Evolutionary conservation across 2,888 invertebrate genomes (phyloP).

Genomic region (Tinea trinotella): DNA sequence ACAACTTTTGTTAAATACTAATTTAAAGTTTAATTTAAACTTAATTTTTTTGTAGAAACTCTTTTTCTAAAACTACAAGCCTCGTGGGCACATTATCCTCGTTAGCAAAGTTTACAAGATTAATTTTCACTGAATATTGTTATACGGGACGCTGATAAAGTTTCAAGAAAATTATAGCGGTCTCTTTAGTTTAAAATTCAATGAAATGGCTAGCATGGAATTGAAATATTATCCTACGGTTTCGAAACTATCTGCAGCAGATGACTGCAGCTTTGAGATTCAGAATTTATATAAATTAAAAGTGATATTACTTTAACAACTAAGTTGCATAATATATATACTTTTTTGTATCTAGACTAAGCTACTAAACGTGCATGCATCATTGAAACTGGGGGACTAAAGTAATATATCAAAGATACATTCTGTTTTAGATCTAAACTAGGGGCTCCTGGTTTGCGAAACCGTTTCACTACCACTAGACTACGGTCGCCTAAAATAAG

Average conservation of each 20-base stretch:
- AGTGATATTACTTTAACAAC: too few relatives aligned
- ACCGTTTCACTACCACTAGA: too few relatives aligned
- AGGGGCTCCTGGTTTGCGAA: too few relatives aligned
- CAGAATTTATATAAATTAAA: conserved; percentile 6
- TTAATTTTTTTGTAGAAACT: neutral
- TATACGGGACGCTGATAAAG: neutral
- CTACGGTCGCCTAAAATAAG: too few relatives aligned
- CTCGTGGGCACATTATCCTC: neutral
- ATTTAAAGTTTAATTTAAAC: neutral
- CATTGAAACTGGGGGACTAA: too few relatives aligned
- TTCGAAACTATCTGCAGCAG: conserved; percentile 1
- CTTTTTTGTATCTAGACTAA: too few relatives aligned
- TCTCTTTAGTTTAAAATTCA: neutral
- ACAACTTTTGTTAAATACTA: neutral
- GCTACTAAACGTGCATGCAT: too few relatives aligned
- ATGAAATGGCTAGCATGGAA: neutral
- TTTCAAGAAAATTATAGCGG: conserved; percentile 12
- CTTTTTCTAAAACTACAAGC: neutral
- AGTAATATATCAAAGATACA: too few relatives aligned
- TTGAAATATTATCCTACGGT: conserved; percentile 12
- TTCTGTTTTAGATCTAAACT: too few relatives aligned
- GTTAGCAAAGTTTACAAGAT: conserved; percentile 9
- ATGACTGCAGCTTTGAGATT: conserved; percentile 1
- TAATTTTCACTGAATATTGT: conserved; percentile 9
- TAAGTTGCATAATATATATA: too few relatives aligned